phyloP scores from a whole-genome alignment of 2,113 vertebrate genomes.

The Mionectes macconnelli region DNA sequence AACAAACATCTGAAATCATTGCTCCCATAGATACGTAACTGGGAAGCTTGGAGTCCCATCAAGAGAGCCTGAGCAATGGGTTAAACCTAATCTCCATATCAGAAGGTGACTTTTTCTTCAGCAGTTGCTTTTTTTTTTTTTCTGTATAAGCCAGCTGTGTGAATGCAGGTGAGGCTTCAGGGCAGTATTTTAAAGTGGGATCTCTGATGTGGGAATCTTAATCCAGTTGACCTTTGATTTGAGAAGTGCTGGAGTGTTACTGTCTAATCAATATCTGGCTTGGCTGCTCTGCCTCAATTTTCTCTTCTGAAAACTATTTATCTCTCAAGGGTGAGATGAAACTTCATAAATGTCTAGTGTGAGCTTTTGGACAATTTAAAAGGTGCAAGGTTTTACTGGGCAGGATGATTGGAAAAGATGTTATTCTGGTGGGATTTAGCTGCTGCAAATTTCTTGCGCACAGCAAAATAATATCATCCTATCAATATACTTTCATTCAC shows the following conservation, averaged over 20 bases:
- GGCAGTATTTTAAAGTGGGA: not conserved
- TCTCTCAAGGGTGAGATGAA: slow-evolving; percentile 17
- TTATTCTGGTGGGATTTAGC: not conserved
- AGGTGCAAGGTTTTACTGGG: not conserved
- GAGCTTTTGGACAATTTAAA: not conserved
- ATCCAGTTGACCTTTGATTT: slow-evolving; percentile 7
- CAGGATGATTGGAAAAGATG: not conserved
- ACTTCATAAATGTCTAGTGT: not conserved
- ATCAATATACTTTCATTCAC: not conserved
- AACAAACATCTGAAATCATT: not conserved
- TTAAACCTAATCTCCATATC: not conserved
- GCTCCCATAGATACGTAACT: not conserved
- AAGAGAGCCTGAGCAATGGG: not conserved
- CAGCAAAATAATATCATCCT: not conserved
- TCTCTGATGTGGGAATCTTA: not conserved
- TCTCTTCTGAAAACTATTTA: not conserved
- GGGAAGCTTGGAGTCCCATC: not conserved
- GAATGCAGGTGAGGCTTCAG: not conserved
- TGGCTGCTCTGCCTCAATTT: not conserved
- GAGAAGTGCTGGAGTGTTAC: not conserved
- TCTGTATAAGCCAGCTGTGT: not conserved
- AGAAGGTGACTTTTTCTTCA: not conserved
- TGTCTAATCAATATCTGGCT: slow-evolving; percentile 26
- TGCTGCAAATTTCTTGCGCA: not conserved
- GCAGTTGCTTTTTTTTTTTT: not conserved